Percentiles rank a stretch among this genome's conserved stretches.
These are phyloP conservation scores for Drosophila picticornis DNA, from an alignment of 2,888 invertebrate genomes.

Conservation along the genomic window DNA sequence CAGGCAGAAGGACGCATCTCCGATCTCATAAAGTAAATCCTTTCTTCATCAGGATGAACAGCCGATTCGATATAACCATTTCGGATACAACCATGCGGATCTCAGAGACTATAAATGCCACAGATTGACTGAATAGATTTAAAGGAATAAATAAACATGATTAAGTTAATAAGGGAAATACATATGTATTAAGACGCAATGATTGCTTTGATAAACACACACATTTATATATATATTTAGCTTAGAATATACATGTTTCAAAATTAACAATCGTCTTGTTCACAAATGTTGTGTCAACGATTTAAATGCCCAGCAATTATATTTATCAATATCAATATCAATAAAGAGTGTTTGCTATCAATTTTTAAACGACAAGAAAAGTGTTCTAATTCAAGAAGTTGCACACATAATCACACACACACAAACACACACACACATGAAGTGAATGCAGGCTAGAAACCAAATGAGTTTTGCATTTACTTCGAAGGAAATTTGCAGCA, in stretches of 20 bases:
- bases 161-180: neutral
- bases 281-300: too few species aligned
- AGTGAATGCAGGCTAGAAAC: neutral
- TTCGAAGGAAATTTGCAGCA: constrained; percentile 26
- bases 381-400: neutral
- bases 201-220: neutral
- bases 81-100: neutral
- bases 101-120: neutral
- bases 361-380: neutral
- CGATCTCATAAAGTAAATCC: neutral
- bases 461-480: constrained; percentile 8
- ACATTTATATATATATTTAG: neutral
- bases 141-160: neutral
- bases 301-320: too few species aligned
- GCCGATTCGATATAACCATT: neutral
- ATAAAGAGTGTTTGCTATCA: neutral
- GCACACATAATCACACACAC: neutral
- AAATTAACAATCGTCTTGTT: neutral
- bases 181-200: too few species aligned
- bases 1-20: neutral
- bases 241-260: neutral
- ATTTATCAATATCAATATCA: neutral
- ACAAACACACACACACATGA: neutral
- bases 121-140: neutral
- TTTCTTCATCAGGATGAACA: neutral